phyloP scores from a whole-genome alignment of 2,888 invertebrate genomes.

The Unio delphinus region DNA sequence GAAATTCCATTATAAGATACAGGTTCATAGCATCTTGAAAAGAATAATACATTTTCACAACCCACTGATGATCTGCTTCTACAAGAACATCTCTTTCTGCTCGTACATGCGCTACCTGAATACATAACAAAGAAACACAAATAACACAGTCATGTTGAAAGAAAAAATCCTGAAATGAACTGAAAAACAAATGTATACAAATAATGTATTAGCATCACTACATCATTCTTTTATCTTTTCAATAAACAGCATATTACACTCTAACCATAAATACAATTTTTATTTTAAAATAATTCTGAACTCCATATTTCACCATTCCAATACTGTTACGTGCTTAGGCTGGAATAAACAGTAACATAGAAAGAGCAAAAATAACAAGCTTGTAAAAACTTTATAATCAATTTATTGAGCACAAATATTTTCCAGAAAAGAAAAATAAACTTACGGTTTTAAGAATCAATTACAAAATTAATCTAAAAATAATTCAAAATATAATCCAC shows the following conservation, averaged over 20 bases:
- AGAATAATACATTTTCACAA: conserved; percentile 99
- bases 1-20: conserved; percentile 99
- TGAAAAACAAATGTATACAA: not conserved
- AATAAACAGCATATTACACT: not conserved
- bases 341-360: too few relatives aligned
- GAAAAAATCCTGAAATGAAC: not conserved
- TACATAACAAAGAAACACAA: conserved; percentile 6
- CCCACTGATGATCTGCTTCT: conserved; percentile 99
- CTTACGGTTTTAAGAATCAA: too few relatives aligned
- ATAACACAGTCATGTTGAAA: conserved; percentile 75
- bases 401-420: too few relatives aligned
- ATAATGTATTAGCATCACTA: not conserved
- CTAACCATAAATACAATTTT: not conserved
- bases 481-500: too few relatives aligned
- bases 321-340: too few relatives aligned
- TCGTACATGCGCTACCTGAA: conserved; percentile 89
- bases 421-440: too few relatives aligned
- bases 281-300: too few relatives aligned
- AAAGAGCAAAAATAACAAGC: too few relatives aligned
- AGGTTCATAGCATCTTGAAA: conserved; percentile 98
- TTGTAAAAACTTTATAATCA: too few relatives aligned
- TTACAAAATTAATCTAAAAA: too few relatives aligned
- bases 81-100: conserved; percentile 98
- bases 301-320: too few relatives aligned
- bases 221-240: too few relatives aligned